Evolutionary conservation across 1,140 invertebrate genomes (phyloP), one percentile per base, ranked within the genome.

Genomic region (Monochamus saltuarius): DNA sequence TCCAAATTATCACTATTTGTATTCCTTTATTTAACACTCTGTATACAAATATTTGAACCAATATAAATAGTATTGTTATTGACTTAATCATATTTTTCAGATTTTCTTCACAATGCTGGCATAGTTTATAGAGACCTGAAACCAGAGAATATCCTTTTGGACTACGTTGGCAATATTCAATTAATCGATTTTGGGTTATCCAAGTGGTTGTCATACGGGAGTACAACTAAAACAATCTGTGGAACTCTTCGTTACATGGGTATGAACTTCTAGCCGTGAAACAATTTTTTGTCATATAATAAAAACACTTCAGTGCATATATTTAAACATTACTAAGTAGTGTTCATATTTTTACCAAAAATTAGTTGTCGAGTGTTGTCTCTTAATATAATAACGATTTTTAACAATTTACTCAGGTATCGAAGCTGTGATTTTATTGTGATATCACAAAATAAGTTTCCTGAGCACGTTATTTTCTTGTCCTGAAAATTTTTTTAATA

Each of bases 151-250:
- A 87, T 96, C 65, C 77, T 97, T n/a, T 78, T 96, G 54, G 90
- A 95, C 73, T 71, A 79, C 9, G 80, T 89, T 54, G 88, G 87
- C 43, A 90, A 96, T 77, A 82, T 91, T 17, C 85, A 91, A 69
- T 72, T 97, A 11, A 92, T 90, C 49, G 94, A 97, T 78, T 97
- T 97, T 80, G 94, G 94, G n/a, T 80, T 97, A 36, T 89, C 93
- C 56, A 97, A 96, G 83, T 94, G 92, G 91, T 79, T 96, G 38
- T 82, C 84, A 38, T 80, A 85, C 51, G 88, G 89, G 14, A 79
- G 85, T 42, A 83, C 85, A 61, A 95, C 94, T 0, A 83, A 81
- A 40, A 97, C 94, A 3, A 85, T 97, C 65, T 97, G 94, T 80
- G 94, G 94, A 62, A 96, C 94, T 35, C 82, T 90, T 38, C 88